Evolutionary conservation across 2,797 vertebrate genomes (phyloP).

Genomic region (Siniperca scherzeri): DNA sequence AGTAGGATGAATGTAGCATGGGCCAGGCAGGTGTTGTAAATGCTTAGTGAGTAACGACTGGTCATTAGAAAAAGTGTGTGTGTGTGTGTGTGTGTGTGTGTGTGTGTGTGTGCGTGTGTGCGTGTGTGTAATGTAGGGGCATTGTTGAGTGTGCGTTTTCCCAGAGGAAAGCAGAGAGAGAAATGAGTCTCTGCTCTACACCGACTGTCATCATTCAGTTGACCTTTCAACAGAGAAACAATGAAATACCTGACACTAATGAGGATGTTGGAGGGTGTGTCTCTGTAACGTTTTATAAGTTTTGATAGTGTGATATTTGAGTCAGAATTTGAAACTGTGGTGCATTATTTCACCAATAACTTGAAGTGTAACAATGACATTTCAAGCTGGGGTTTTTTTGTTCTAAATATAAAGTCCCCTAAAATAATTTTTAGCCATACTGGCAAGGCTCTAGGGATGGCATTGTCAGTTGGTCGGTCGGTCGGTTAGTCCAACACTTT

Average conservation of each 20-base stretch:
- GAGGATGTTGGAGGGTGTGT: slow-evolving; percentile 52
- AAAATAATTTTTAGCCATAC: neutral
- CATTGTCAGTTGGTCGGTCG: neutral
- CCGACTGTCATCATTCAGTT: slow-evolving; percentile 51
- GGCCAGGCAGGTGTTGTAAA: slow-evolving; percentile 57
- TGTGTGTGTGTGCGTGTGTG: neutral
- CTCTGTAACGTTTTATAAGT: slow-evolving; percentile 45
- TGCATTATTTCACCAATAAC: slow-evolving; percentile 32
- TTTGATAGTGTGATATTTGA: slow-evolving; percentile 57
- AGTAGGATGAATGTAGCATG: slow-evolving; percentile 52
- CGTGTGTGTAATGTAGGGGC: neutral
- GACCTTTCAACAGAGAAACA: slow-evolving; percentile 69
- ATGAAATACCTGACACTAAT: slow-evolving; percentile 65
- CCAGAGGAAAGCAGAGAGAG: slow-evolving; percentile 36
- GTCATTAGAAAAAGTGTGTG: slow-evolving; percentile 38
- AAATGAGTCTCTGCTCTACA: slow-evolving; percentile 45
- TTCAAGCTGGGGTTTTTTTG: neutral
- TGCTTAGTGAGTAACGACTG: slow-evolving; percentile 40
- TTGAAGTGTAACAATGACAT: slow-evolving; percentile 24
- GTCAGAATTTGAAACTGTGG: slow-evolving; percentile 29
- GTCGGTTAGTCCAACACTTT: neutral
- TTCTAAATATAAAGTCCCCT: neutral
- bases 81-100: neutral
- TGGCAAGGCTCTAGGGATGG: neutral
- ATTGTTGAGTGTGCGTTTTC: slow-evolving; percentile 16